phyloP scores from a whole-genome alignment of 2,888 invertebrate genomes.

The Zeuzera pyrina region DNA sequence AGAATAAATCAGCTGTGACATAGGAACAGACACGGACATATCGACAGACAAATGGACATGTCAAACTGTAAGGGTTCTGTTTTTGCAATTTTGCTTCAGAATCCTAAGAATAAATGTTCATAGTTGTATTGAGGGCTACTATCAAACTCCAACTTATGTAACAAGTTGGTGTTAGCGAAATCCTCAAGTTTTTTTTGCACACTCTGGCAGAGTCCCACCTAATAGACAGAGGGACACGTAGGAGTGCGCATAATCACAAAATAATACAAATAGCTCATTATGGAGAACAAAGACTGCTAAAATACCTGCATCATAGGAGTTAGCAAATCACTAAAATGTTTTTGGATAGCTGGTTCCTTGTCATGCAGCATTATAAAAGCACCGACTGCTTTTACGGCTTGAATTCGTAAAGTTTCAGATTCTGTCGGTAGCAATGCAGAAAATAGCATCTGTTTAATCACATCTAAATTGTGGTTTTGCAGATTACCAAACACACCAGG shows the following conservation, averaged over 20 bases:
- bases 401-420: constrained; percentile 82
- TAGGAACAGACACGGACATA: too few species aligned
- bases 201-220: constrained; percentile 52
- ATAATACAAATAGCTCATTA: background rate
- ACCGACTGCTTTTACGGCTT: constrained; percentile 87
- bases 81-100: too few species aligned
- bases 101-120: too few species aligned
- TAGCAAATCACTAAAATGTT: constrained; percentile 89
- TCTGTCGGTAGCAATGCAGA: constrained; percentile 84
- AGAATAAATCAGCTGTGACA: too few species aligned
- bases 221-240: constrained; percentile 47
- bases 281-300: too few species aligned
- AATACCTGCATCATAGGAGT: constrained; percentile 83
- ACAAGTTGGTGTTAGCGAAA: constrained; percentile 67
- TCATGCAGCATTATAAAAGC: constrained; percentile 95
- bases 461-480: constrained; percentile 90
- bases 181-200: constrained; percentile 55
- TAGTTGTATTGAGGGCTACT: constrained; percentile 57
- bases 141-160: constrained; percentile 61
- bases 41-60: too few species aligned
- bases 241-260: constrained; percentile 30
- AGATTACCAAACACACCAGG: constrained; percentile 98
- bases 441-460: constrained; percentile 96
- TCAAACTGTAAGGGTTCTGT: too few species aligned
- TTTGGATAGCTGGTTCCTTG: constrained; percentile 91